These are phyloP conservation scores for Phainopepla nitens DNA, from an alignment of 2,113 vertebrate species.

Conservation along the genomic window DNA sequence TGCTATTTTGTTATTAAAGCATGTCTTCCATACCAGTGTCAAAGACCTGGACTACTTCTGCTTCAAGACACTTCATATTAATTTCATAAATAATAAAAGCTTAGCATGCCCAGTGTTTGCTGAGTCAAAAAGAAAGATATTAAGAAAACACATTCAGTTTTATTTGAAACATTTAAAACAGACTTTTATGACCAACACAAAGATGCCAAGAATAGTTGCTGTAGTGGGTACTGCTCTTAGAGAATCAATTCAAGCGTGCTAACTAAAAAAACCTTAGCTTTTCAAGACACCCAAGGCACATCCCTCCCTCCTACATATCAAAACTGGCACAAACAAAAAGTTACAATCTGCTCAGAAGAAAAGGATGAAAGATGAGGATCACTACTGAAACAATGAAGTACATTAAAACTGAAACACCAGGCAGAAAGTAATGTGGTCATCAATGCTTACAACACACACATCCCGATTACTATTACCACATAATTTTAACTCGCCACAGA, in stretches of 20 bases:
- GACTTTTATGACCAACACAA: neutral
- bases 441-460: neutral
- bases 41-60: neutral
- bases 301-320: neutral
- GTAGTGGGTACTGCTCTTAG: neutral
- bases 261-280: neutral
- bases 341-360: neutral
- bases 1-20: conserved; percentile 31
- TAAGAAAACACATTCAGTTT: neutral
- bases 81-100: neutral
- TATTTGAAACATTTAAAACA: neutral
- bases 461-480: neutral
- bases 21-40: neutral
- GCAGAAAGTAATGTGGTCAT: neutral
- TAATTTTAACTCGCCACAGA: conserved; percentile 34
- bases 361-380: neutral
- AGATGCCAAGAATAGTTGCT: neutral
- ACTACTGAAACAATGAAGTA: neutral
- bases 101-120: neutral
- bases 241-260: neutral
- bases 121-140: neutral
- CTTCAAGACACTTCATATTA: neutral
- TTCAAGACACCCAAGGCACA: neutral
- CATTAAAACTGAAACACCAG: neutral
- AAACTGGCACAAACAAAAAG: neutral